Base-by-base conservation (phyloP, 37 sponge, comb jelly and placozoan genomes). In the Sycon ciliatum region DNA sequence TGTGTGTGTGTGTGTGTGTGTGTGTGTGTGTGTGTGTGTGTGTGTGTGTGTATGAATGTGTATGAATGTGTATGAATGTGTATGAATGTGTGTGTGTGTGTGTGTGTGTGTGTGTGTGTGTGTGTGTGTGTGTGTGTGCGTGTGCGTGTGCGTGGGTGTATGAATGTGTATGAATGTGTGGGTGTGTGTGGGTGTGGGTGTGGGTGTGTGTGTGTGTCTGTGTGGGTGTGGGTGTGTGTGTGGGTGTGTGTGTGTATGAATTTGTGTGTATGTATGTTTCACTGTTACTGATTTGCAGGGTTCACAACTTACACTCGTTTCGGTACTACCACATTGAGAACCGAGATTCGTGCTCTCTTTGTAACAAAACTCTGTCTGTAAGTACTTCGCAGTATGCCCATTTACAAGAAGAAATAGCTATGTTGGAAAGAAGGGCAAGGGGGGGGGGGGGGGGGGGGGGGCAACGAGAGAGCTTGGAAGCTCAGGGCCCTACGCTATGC, bases 1-100 rank as follows among this genome's bases (percentile, higher is more conserved):
- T 42, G 49, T 42, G 49, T 42, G 49, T 42, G 49, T 42, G 49
- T 42, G 49, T 42, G 49, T 42, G 49, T 42, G 49, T 42, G 49
- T 42, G 49, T 42, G 49, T 42, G 49, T 42, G 49, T 42, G 49
- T 42, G 49, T 42, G 49, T 42, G 49, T 42, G 49, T 42, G 49
- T 42, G 49, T 42, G 49, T 42, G 49, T 42, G 49, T 42, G 49
- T 42, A 13, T 42, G 49, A 18, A 13, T 42, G 49, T 42, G 49
- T 42, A 13, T 42, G 49, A 18, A 13, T 42, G 49, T 42, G 49
- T 42, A 13, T 42, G 49, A 18, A 13, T 42, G 49, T 42, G 49
- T 42, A 13, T 42, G 49, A 18, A 13, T 42, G 49, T 42, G 49
- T 42, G 49, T 42, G 49, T 42, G 49, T 42, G 49, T 42, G 49